Evolutionary conservation across 2,888 invertebrate genomes (phyloP), one percentile per base, ranked within the genome.

Genomic region (Orthosia cruda): DNA sequence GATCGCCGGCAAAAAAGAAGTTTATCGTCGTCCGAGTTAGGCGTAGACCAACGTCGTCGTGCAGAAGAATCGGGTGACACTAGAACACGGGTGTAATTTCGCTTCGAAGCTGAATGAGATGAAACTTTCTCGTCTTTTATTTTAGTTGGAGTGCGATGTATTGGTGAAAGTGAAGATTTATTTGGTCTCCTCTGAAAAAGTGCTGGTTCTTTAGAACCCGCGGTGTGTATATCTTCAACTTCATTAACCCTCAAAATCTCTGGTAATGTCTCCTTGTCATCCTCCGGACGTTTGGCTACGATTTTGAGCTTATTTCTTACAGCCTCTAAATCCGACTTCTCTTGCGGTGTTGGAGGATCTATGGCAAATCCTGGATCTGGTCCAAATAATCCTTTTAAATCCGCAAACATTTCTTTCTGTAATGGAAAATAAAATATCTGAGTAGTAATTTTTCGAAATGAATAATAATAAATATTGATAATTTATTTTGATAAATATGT

Each of bases 181-280:
- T 95, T 94, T 49, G 96, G 95, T 74, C 96, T 89, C 77, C 96
- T 93, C 86, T 96, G 96, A 84, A 96, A 96, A 63, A 96, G 89
- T 2, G 95, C 95, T 5, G 96, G 95, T 81, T 96, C 96, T 83
- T 95, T 96, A 79, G 94, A 94, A 26, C 95, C 95, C 15, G 94
- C 92, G 54, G 93, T 92, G 68, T 93, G 93, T 18, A 91, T 84
- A 72, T 92, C 94, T 83, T 93, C 93, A 32, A 91, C 89, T 76
- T 94, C 93, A 83, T 91, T 92, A 18, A 93, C 94, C 72, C 94
- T 91, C 9, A 94, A 94, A 67, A 96, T 96, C 87, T 95, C 96
- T 3, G 95, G 95, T 54, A 96, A 86, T 0, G 95, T 95, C 47
- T 94, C 95, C 45, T 87, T 76, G 23, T 87, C 80, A 23, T 88